Evolutionary conservation across 2,113 vertebrate species (phyloP).

Genomic region (Eurystomus gularis): DNA sequence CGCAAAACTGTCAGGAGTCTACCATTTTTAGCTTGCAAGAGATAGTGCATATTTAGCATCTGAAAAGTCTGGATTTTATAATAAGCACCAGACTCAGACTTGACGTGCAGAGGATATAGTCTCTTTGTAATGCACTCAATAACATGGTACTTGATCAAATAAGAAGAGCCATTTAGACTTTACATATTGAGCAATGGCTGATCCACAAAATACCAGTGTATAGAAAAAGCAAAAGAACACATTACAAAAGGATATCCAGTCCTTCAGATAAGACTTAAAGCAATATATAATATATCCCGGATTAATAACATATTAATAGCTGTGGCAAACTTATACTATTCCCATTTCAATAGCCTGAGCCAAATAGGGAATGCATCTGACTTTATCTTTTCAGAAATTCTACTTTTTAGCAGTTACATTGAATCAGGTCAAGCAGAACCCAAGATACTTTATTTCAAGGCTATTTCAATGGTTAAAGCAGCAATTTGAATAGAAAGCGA

Average conservation of each 20-base stretch:
- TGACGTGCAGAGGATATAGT: conserved; percentile 68
- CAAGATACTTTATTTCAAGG: conserved; percentile 66
- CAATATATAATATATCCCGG: conserved; percentile 49
- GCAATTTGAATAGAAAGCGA: conserved; percentile 41
- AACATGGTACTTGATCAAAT: conserved; percentile 62
- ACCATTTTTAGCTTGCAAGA: conserved; percentile 46
- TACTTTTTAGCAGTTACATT: conserved; percentile 52
- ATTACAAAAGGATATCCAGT: conserved; percentile 66
- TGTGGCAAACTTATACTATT: conserved; percentile 55
- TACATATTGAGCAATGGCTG: conserved; percentile 65
- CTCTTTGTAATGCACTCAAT: conserved; percentile 63
- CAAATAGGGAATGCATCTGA: conserved; percentile 56
- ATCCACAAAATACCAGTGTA: conserved; percentile 64
- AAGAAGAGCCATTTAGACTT: conserved; percentile 69
- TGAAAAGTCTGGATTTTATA: conserved; percentile 69
- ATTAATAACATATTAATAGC: conserved; percentile 72
- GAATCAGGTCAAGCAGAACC: conserved; percentile 59
- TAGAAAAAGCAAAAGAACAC: conserved; percentile 58
- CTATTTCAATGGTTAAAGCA: conserved; percentile 50
- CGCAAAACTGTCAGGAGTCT: background rate
- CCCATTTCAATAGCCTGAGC: conserved; percentile 50
- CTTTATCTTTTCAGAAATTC: conserved; percentile 63
- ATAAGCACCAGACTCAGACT: conserved; percentile 68
- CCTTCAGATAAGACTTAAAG: conserved; percentile 64
- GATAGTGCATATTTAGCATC: conserved; percentile 59